Conservation (phyloP, 1,140 invertebrate genomes). For the Heterodera schachtii region DNA sequence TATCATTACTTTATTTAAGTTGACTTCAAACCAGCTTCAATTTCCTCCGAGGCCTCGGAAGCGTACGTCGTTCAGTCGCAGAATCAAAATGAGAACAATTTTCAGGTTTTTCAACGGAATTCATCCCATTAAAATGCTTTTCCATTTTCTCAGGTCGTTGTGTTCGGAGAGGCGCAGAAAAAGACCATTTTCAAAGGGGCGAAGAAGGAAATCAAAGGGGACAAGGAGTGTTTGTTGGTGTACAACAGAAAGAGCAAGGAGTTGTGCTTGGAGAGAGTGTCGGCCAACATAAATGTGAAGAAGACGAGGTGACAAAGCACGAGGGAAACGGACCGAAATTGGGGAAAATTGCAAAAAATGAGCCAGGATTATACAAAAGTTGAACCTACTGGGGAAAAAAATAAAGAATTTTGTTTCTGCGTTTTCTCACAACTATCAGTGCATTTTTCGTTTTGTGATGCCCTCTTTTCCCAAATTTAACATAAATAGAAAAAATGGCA, state of each 20-base stretch:
- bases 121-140: neutral
- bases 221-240: constrained; percentile 27
- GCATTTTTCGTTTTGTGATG: neutral
- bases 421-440: too few relatives aligned
- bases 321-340: neutral
- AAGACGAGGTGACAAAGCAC: constrained; percentile 15
- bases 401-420: neutral
- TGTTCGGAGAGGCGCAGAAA: constrained; percentile 21
- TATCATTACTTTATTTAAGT: constrained; percentile 9
- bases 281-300: constrained; percentile 27
- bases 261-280: constrained; percentile 21
- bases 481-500: neutral
- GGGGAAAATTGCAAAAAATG: neutral
- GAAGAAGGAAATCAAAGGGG: constrained; percentile 26
- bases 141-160: constrained; percentile 18
- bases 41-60: constrained; percentile 13
- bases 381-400: too few relatives aligned
- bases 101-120: constrained; percentile 5
- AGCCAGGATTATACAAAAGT: too few relatives aligned
- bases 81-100: constrained; percentile 4
- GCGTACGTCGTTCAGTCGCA: constrained; percentile 18
- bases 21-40: constrained; percentile 30
- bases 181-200: constrained; percentile 19
- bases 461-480: too few relatives aligned
- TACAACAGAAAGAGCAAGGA: constrained; percentile 9